phyloP scores from a whole-genome alignment of 2,113 vertebrate species.

The Candoia aspera region DNA sequence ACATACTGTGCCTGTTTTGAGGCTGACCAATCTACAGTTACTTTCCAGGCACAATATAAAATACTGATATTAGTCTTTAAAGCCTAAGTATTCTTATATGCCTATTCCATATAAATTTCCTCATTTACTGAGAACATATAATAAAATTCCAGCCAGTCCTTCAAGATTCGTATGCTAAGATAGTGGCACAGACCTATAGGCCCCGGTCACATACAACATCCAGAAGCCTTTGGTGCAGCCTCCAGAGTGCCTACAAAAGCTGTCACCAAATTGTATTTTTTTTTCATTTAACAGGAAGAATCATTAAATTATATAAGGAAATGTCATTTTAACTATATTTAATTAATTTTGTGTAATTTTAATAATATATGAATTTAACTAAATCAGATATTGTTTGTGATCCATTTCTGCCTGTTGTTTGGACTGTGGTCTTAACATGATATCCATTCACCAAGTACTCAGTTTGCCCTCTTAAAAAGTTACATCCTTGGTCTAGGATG shows the following conservation, averaged over 20 bases:
- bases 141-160: background rate
- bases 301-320: background rate
- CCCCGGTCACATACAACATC: background rate
- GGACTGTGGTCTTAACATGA: background rate
- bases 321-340: background rate
- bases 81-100: background rate
- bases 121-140: background rate
- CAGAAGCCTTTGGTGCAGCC: too few species aligned
- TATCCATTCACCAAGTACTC: background rate
- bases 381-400: background rate
- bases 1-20: constrained; percentile 3
- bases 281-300: background rate
- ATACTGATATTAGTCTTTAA: background rate
- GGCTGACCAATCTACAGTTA: background rate
- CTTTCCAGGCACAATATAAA: background rate
- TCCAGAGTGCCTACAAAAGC: background rate
- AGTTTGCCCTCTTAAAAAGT: background rate
- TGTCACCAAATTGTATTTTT: background rate
- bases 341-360: background rate
- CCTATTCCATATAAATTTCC: background rate
- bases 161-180: background rate
- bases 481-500: background rate
- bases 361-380: background rate
- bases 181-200: background rate
- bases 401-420: background rate